Conservation (phyloP, 2,113 vertebrate genomes). For the Xenus cinereus region DNA sequence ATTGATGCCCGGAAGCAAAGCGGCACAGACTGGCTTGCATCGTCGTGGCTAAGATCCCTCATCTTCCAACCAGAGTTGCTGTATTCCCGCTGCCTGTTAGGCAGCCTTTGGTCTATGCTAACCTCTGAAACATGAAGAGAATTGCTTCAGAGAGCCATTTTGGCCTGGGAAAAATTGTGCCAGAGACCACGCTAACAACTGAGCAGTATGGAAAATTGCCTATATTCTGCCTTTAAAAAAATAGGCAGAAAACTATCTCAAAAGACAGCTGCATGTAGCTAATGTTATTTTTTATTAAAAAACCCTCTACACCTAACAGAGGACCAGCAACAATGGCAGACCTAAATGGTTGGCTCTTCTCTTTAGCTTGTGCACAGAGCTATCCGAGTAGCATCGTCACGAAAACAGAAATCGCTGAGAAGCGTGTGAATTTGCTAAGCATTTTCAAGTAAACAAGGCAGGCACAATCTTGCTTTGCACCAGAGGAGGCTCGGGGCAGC, state of each 20-base stretch:
- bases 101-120: neutral
- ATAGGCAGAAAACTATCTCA: neutral
- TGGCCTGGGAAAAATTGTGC: neutral
- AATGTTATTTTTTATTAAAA: neutral
- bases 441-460: neutral
- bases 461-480: neutral
- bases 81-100: neutral
- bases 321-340: neutral
- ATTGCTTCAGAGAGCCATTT: neutral
- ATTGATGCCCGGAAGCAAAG: neutral
- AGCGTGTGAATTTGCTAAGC: neutral
- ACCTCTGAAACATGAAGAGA: neutral
- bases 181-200: fast-evolving
- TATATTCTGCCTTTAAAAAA: neutral
- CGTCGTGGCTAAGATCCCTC: neutral
- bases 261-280: neutral
- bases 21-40: neutral
- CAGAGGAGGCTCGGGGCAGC: neutral
- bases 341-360: neutral
- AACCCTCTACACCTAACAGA: neutral
- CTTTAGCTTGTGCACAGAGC: neutral
- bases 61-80: neutral
- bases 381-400: neutral
- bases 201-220: neutral
- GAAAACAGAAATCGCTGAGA: neutral